Evolutionary conservation across 2,113 vertebrate species (phyloP), one percentile per base, ranked within the genome.

Genomic region (Cariama cristata): DNA sequence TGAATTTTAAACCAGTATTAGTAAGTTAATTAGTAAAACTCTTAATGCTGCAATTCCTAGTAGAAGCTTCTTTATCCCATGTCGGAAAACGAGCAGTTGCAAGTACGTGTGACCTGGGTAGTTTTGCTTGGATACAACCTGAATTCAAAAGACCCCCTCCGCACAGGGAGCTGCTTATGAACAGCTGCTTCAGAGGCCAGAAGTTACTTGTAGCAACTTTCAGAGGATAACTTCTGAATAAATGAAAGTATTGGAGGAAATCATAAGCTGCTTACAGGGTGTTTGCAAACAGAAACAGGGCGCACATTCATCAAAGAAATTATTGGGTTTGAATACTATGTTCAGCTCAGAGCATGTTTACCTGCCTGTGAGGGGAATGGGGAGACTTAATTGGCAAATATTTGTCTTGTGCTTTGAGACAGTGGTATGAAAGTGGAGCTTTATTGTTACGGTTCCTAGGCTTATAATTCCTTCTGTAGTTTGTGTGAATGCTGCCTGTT

Each of bases 251-350:
- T 49, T 91, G 93, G 58, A 76, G 49, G 59, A 82, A 88, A 59
- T 86, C 11, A 28, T 80, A 86, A 95, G 91, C 77, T 76, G 86
- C 89, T 96, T 81, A 47, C 50, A 40, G 81, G 53, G 62, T 94
- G 87, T 93, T 96, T 96, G 86, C 91, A 93, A 93, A 95, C 84
- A 94, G 79, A 86, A 96, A 86, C 67, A 95, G 91, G 82, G 91
- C 85, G 77, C 63, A 33, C 58, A 49, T 93, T 95, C 88, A 88
- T 88, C 75, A 90, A 50, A 91, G 66, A 94, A 79, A 76, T 91
- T 45, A 91, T 67, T 91, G 18, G 1, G 56, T 89, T 72, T 76
- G 94, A 95, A 69, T 95, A 59, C 91, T 96, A 71, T 86, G 74
- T 60, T 87, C 26, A 40, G 62, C 74, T 88, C 55, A 20, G 67